phyloP scores from a whole-genome alignment of 2,113 vertebrate species.

The Phyllostomus discolor region DNA sequence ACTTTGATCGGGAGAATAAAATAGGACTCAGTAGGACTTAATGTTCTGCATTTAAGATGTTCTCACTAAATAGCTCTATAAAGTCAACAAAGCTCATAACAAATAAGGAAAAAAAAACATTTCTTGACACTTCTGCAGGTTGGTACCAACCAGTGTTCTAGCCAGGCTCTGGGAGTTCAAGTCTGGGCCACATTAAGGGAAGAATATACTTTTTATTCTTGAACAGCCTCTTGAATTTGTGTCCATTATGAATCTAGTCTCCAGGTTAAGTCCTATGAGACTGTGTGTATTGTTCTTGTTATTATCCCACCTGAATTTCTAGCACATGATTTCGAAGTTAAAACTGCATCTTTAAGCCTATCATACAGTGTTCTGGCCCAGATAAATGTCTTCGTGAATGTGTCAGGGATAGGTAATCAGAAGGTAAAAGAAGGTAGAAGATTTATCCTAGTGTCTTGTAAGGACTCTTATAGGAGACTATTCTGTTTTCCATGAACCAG shows the following conservation, averaged over 20 bases:
- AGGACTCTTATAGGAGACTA: not conserved
- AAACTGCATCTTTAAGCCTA: not conserved
- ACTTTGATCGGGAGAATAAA: not conserved
- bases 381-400: not conserved
- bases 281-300: not conserved
- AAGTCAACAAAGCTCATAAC: not conserved
- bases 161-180: not conserved
- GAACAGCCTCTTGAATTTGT: not conserved
- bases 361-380: not conserved
- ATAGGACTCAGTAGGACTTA: not conserved
- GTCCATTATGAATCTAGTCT: not conserved
- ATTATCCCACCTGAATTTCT: not conserved
- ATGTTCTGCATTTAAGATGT: not conserved
- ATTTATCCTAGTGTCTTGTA: not conserved
- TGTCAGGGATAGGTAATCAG: not conserved
- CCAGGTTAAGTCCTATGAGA: not conserved
- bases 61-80: not conserved
- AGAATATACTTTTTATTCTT: not conserved
- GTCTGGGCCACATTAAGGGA: not conserved
- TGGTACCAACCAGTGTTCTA: not conserved
- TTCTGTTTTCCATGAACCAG: not conserved
- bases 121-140: not conserved
- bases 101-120: not conserved
- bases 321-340: not conserved
- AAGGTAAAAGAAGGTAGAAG: not conserved